Evolutionary conservation across 2,113 vertebrate species (phyloP), one percentile per base, ranked within the genome.

Genomic region (Podocnemis expansa): DNA sequence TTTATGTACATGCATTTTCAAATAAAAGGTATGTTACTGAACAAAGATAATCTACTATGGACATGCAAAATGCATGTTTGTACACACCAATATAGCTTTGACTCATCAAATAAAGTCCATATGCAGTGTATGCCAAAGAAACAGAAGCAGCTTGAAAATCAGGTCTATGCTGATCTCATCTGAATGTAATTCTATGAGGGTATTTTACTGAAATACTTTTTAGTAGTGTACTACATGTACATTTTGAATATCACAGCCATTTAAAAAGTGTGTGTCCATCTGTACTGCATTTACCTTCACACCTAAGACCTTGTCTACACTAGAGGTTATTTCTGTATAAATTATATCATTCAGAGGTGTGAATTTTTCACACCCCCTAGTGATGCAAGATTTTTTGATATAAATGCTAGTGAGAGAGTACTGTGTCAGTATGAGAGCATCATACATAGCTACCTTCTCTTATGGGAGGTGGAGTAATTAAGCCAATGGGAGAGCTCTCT

Each of bases 111-210:
- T 38, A 19, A 70, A 19, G n/a, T 38, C 38, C 34, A 22, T 9
- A 38, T 19, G 4, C 47, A 2, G 9, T 45, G 1, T 14, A 25
- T 41, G 27, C 2, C 22, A 4, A 1, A 25, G 10, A 92, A 34
- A 24, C 22, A 56, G 38, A 91, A 86, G 49, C n/a, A 38, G 9
- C n/a, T 70, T 38, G n/a, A 38, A 70, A 70, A 5, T 4, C 17
- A 8, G n/a, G 0, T 79, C 22, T 10, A 88, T 10, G 51, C 3
- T 29, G 6, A 5, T 1, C 3, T 29, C 5, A 5, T 1, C 63
- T 1, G 13, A 38, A 1, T 25, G 17, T 41, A 60, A 27, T n/a
- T 27, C 85, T 79, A 52, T 3, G 6, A 13, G 27, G 41, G 41
- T 70, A 12, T 52, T 67, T 67, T 21, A 67, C 9, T 67, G 34